A percentile compares a stretch with the other conserved stretches of the same genome.
Evolutionary conservation across 2,797 vertebrate genomes (phyloP).

Genomic region (Lacerta bilineata): DNA sequence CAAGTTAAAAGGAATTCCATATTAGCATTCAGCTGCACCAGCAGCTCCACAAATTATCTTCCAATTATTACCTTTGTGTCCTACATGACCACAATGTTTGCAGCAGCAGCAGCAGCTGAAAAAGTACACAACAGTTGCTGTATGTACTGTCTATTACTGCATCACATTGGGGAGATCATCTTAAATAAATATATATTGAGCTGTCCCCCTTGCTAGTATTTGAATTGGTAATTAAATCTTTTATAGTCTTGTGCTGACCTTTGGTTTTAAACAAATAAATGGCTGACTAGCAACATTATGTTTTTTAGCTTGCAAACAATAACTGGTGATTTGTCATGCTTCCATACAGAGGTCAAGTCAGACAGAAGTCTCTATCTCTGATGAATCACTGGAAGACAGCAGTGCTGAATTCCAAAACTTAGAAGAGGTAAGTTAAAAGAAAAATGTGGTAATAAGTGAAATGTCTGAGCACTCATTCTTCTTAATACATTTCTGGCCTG

Average conservation of each 20-base stretch:
- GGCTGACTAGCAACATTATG: background rate
- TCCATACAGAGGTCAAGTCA: constrained; percentile 57
- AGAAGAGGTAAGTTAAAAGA: constrained; percentile 78
- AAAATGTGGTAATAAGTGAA: background rate
- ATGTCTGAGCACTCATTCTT: background rate
- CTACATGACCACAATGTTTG: background rate
- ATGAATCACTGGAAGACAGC: constrained; percentile 73
- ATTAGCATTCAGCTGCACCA: too few relatives aligned
- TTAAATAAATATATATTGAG: background rate
- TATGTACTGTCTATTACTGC: background rate
- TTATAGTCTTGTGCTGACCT: constrained; percentile 1
- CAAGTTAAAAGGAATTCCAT: too few relatives aligned
- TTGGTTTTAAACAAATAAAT: constrained; percentile 1
- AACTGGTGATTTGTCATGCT: constrained; percentile 3
- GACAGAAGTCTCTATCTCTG: constrained; percentile 73
- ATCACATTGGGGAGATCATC: background rate
- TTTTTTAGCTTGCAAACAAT: constrained; percentile 36
- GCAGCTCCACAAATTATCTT: background rate
- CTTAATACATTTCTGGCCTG: background rate
- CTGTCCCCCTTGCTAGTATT: background rate
- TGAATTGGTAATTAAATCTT: background rate
- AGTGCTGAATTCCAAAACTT: constrained; percentile 78
- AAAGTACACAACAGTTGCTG: background rate
- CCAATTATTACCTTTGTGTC: background rate
- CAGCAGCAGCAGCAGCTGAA: background rate